These are phyloP conservation scores for Hydrozoanthus tunicans DNA, from an alignment of 64 coral and sea anemone species.

Conservation along the genomic window DNA sequence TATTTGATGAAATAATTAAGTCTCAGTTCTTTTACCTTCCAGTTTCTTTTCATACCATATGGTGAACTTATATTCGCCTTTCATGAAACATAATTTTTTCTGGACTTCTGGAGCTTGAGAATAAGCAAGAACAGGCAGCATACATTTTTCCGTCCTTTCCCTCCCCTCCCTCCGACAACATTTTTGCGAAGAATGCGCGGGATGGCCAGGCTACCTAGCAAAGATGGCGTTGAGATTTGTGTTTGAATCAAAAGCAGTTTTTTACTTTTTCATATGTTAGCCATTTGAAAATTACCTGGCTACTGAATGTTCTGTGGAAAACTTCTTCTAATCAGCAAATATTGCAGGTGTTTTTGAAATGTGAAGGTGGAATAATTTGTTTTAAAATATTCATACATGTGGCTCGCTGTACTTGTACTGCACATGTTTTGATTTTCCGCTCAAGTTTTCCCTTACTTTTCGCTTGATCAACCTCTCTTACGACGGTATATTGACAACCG, in stretches of 20 bases:
- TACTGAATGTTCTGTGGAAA: not conserved
- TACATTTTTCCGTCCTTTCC: not conserved
- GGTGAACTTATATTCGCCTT: no score
- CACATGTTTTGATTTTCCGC: not conserved
- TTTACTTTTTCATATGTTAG: not conserved
- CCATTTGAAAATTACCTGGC: not conserved
- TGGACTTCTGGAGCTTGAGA: no score
- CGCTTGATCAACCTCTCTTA: no score
- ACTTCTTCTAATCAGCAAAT: not conserved
- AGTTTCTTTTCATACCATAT: no score
- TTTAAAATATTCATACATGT: not conserved
- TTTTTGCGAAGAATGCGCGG: not conserved
- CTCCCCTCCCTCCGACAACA: not conserved
- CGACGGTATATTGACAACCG: not conserved
- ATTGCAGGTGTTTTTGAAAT: no score
- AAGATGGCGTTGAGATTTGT: not conserved
- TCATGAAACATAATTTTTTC: no score
- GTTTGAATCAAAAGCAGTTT: not conserved
- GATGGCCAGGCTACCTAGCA: constrained; percentile 6
- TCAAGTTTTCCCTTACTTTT: not conserved
- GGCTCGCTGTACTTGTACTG: not conserved
- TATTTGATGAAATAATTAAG: no score
- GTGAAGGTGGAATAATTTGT: not conserved
- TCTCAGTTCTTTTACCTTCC: no score
- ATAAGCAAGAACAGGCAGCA: no score